These are phyloP conservation scores for Camponotus fellah DNA, from an alignment of 2,888 invertebrate genomes.

Conservation along the genomic window DNA sequence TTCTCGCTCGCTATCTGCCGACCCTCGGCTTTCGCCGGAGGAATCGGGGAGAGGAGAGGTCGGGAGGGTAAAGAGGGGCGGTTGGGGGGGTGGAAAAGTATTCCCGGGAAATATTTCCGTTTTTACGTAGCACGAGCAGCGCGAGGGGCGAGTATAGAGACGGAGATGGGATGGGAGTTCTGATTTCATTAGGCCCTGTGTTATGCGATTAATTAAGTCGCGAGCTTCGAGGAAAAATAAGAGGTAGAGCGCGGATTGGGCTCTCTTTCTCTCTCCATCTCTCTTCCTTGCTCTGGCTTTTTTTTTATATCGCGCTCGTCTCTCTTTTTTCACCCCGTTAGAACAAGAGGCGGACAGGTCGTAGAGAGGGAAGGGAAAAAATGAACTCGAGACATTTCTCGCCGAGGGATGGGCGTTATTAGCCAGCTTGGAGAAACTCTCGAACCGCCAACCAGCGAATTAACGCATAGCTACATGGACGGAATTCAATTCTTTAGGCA, in stretches of 20 bases:
- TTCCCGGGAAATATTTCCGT: conserved; percentile 84
- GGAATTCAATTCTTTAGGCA: conserved; percentile 22
- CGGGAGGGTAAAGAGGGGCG: conserved; percentile 18
- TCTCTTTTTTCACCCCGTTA: neutral
- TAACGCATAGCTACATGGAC: conserved; percentile 28
- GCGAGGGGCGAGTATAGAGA: conserved; percentile 72
- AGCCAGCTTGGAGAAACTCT: conserved; percentile 35
- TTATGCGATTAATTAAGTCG: conserved; percentile 86
- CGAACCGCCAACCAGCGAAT: conserved; percentile 43
- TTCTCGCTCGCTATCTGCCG: conserved; percentile 61
- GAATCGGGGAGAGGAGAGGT: conserved; percentile 19
- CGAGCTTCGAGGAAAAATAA: conserved; percentile 83
- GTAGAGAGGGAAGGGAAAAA: conserved; percentile 68
- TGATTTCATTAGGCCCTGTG: conserved; percentile 86
- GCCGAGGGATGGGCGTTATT: conserved; percentile 53
- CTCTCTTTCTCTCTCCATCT: conserved; percentile 55
- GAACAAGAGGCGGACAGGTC: conserved; percentile 17
- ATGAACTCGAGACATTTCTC: conserved; percentile 81
- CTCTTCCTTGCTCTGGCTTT: conserved; percentile 48
- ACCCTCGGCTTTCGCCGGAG: conserved; percentile 50
- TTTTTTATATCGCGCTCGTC: conserved; percentile 40
- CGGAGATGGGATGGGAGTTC: conserved; percentile 81
- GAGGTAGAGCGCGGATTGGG: conserved; percentile 77
- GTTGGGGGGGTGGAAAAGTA: conserved; percentile 79
- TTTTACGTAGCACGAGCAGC: conserved; percentile 76